These are phyloP conservation scores for Macrotis lagotis DNA, from an alignment of 2,113 vertebrate genomes.

Conservation along the genomic window DNA sequence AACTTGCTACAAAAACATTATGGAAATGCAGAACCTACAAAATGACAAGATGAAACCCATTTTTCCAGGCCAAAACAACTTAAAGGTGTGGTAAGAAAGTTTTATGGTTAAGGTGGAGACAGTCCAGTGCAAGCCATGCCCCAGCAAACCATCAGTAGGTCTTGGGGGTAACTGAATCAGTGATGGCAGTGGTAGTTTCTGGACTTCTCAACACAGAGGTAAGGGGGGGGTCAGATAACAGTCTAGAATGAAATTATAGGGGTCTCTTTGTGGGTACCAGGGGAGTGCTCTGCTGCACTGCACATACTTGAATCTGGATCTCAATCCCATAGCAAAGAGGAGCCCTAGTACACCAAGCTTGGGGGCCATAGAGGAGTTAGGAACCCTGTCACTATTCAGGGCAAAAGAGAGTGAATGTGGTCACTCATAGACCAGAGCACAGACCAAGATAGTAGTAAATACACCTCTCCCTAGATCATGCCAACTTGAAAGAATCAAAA, in stretches of 20 bases:
- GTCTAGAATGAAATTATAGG: neutral
- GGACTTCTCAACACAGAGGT: neutral
- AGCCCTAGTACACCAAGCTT: too few relatives aligned
- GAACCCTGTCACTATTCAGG: too few relatives aligned
- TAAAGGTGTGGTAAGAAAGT: neutral
- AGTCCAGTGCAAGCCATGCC: neutral
- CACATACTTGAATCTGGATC: neutral
- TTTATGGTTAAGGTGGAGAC: neutral
- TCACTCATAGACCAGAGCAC: too few relatives aligned
- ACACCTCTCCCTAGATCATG: too few relatives aligned
- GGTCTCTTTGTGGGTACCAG: neutral
- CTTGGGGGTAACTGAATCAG: neutral
- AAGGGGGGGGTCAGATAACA: neutral
- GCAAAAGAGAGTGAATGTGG: too few relatives aligned
- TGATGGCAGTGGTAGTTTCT: neutral
- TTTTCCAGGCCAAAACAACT: neutral
- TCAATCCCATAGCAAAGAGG: neutral
- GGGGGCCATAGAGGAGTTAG: too few relatives aligned
- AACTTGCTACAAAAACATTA: neutral
- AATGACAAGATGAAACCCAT: neutral
- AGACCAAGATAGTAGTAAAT: too few relatives aligned
- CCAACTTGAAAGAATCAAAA: too few relatives aligned
- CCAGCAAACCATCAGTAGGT: neutral
- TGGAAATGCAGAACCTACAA: neutral
- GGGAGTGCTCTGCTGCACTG: neutral